Conservation (phyloP, 2,113 vertebrate species). For the Caracal caracal region DNA sequence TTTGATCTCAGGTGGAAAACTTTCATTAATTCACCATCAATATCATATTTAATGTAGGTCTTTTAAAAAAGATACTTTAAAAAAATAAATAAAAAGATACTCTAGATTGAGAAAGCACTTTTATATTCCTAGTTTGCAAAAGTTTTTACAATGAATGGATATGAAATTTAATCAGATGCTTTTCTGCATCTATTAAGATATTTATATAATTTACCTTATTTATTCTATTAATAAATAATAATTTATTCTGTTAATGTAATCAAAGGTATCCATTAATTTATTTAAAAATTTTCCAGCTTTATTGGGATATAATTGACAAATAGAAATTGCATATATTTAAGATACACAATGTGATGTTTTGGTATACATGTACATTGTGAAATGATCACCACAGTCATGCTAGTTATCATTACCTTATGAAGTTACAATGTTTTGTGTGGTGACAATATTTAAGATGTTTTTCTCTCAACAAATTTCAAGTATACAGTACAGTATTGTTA, state of each 20-base stretch:
- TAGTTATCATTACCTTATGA: not conserved
- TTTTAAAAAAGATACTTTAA: not conserved
- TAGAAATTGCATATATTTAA: not conserved
- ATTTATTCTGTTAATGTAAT: not conserved
- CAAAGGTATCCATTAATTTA: not conserved
- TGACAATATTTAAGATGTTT: not conserved
- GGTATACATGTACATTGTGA: not conserved
- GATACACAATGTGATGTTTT: not conserved
- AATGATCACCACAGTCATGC: not conserved
- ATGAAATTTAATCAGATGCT: not conserved
- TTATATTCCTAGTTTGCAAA: not conserved
- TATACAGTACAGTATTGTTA: not conserved
- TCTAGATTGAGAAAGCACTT: not conserved
- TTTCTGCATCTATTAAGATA: not conserved
- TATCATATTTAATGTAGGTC: not conserved
- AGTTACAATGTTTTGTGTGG: not conserved
- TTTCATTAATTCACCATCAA: not conserved
- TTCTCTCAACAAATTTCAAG: not conserved
- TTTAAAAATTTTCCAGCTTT: not conserved
- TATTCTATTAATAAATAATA: not conserved
- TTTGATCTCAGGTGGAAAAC: not conserved
- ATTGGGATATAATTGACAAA: not conserved
- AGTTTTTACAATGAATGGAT: not conserved
- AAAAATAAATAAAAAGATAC: not conserved
- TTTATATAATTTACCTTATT: not conserved